Evolutionary conservation across 2,797 vertebrate genomes (phyloP), one percentile per base, ranked within the genome.

Genomic region (Furcifer pardalis): DNA sequence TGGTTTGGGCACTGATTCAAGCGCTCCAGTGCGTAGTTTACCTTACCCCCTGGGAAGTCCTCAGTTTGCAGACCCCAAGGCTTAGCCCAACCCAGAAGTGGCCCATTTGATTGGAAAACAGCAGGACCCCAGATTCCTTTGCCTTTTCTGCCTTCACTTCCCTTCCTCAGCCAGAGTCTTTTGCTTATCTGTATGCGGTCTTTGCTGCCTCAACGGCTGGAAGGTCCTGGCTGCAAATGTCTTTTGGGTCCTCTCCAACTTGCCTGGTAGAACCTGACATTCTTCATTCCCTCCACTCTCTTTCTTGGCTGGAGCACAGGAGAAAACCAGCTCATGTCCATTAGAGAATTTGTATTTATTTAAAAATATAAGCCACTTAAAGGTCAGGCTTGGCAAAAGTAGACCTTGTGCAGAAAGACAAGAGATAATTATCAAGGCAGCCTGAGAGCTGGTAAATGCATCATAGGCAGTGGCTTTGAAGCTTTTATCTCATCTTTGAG

Each of bases 281-380:
- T 25, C 8, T 2, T 62, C 30, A 63, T 72, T 60, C 66, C 44
- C 32, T 63, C 52, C 7, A n/a, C 4, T 44, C 60, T 49, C 59
- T 17, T 12, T 49, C 25, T 74, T 66, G 27, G 74, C 73, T 40
- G 73, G 46, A 42, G 56, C n/a, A n/a, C n/a, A n/a, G n/a, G n/a
- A n/a, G n/a, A n/a, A n/a, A n/a, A n/a, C 17, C 66, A 42, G 21
- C 23, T 13, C 46, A 68, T 19, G 42, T 79, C 69, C 77, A 66
- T 80, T 85, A 80, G 69, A 5, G 69, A 7, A 65, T 63, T 49
- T 63, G 30, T 78, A 60, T 78, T 79, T 40, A 65, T 79, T 73
- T 74, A 21, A 66, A 56, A 1, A 15, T 7, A 52, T 30, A 23
- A 52, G 17, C 59, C 75, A 77, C 59, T 79, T 71, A 79, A 40